Evolutionary conservation across 2,113 vertebrate species (phyloP), one percentile per base, ranked within the genome.

Genomic region (Ibidorhyncha struthersii): DNA sequence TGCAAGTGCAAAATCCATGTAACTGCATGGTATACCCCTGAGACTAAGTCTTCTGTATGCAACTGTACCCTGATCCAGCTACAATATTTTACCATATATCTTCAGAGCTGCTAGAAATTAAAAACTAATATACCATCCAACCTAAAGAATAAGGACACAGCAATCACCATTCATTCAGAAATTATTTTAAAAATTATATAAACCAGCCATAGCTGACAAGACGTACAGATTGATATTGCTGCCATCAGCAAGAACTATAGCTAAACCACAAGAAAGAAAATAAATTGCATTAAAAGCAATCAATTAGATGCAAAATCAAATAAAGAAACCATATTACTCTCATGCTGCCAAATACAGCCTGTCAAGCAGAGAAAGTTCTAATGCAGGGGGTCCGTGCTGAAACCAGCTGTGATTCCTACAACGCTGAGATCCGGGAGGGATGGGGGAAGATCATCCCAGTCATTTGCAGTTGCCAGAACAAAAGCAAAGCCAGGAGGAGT

Each of bases 261-360:
- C 66, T 73, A 82, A 83, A 81, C 76, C 82, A 83, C 82, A 86
- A 94, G 55, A 94, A 94, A 90, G 82, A 62, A 93, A 90, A 92
- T 62, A 94, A 94, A 95, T 90, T 38, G 14, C 71, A 86, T 88
- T 92, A 62, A 93, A 96, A 92, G 26, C 53, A 74, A 90, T 93
- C 52, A 74, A 43, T 87, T 41, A 73, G 65, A 90, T 59, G 26
- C 32, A 82, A 82, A 92, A 92, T 86, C 47, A 89, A 90, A 95
- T 92, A 80, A 92, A 90, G 50, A 45, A 90, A 83, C 83, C 47
- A 5, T 89, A 87, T 85, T 76, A 40, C 34, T 90, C 49, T 79
- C 29, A 27, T 19, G n/a, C 69, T 97, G 72, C 76, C 73, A 86
- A 93, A 78, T 52, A 43, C 36, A 82, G 79, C 4, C 49, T 79